These are phyloP conservation scores for Drosophila ercepeae DNA, from an alignment of 1,140 invertebrate species.

Conservation along the genomic window DNA sequence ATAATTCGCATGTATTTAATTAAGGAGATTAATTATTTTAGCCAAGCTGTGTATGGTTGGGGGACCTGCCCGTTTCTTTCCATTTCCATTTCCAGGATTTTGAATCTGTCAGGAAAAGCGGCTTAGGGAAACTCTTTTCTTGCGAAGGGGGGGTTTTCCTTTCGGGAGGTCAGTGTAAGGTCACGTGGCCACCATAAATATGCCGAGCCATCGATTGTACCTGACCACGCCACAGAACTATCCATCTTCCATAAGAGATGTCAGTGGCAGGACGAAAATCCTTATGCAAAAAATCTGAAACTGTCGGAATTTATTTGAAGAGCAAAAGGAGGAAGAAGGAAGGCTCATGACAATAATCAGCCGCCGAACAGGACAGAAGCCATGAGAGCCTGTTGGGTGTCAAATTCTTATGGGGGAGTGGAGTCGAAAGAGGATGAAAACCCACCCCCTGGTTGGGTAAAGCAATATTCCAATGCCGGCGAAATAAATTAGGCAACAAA, in stretches of 20 bases:
- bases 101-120: constrained; percentile 17
- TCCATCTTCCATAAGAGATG: constrained; percentile 69
- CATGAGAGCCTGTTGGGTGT: constrained; percentile 58
- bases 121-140: constrained; percentile 29
- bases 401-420: constrained; percentile 36
- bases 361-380: constrained; percentile 18
- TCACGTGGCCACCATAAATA: constrained; percentile 67
- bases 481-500: constrained; percentile 79
- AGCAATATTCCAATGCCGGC: constrained; percentile 23
- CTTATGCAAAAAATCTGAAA: constrained; percentile 64
- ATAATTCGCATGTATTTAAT: constrained; percentile 51
- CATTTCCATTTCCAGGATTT: constrained; percentile 1
- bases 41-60: neutral
- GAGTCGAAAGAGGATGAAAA: neutral
- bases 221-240: constrained; percentile 71
- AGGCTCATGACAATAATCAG: constrained; percentile 76
- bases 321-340: neutral
- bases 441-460: constrained; percentile 1
- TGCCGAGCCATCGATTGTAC: constrained; percentile 55
- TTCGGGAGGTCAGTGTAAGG: constrained; percentile 62
- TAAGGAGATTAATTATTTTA: constrained; percentile 53
- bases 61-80: neutral
- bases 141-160: neutral
- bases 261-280: constrained; percentile 43
- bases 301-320: constrained; percentile 43